Percentiles rank a stretch among this genome's conserved stretches.
These are phyloP conservation scores for Trinorchestia longiramus DNA, from an alignment of 1,140 invertebrate species.

Conservation along the genomic window DNA sequence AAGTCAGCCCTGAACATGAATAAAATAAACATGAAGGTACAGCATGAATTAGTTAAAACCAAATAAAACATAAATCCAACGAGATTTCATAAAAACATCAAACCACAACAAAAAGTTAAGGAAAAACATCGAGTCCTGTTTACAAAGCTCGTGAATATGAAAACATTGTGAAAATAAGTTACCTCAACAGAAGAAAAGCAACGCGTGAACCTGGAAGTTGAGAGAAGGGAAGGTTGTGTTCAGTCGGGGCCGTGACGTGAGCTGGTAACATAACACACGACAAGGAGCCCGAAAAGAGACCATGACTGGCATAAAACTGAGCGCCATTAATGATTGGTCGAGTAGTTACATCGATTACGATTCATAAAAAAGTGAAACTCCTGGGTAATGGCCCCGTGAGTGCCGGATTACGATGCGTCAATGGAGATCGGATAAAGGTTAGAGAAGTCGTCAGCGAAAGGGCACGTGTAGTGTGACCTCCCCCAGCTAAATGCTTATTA, in stretches of 20 bases:
- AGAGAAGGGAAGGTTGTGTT: neutral
- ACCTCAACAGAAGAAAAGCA: neutral
- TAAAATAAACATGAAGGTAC: neutral
- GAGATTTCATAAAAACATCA: too few relatives aligned
- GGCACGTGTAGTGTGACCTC: slow-evolving; percentile 17
- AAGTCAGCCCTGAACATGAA: neutral
- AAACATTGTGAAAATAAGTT: neutral
- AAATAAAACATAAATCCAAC: too few relatives aligned
- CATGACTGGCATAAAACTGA: slow-evolving; percentile 19
- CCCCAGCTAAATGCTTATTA: neutral
- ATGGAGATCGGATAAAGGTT: neutral
- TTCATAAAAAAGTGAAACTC: slow-evolving; percentile 40
- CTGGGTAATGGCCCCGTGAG: slow-evolving; percentile 15
- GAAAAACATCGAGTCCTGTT: too few relatives aligned
- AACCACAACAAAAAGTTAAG: too few relatives aligned
- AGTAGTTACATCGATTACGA: slow-evolving; percentile 42
- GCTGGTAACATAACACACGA: neutral
- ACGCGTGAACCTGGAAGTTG: neutral
- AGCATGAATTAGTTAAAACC: neutral
- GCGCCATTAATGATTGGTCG: slow-evolving; percentile 32
- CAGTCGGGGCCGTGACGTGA: neutral
- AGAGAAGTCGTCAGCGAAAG: slow-evolving; percentile 6
- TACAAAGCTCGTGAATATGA: neutral
- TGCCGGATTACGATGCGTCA: slow-evolving; percentile 26
- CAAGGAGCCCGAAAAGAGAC: slow-evolving; percentile 5